Conservation (phyloP, 2,888 invertebrate species). For the Marasmarcha lunaedactyla region DNA sequence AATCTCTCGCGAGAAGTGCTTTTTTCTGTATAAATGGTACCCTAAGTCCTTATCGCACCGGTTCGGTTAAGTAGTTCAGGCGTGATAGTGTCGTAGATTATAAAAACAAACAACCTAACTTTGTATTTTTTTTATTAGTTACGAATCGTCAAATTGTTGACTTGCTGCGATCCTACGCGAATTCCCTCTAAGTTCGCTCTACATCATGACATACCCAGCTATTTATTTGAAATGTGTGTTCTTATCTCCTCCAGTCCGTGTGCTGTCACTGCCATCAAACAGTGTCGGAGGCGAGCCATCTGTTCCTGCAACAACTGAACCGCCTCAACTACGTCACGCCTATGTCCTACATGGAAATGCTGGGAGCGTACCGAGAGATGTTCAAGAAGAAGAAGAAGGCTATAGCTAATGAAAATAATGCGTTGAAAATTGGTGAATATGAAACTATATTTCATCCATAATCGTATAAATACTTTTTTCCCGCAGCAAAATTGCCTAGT, state of each 20-base stretch:
- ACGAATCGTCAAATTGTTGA: no score
- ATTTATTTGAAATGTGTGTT: no score
- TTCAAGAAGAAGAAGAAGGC: conserved; percentile 76
- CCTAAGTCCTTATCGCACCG: no score
- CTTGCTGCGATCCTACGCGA: no score
- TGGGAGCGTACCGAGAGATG: conserved; percentile 82
- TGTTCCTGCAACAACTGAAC: conserved; percentile 77
- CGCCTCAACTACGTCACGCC: conserved; percentile 91
- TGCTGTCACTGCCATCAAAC: conserved; percentile 75
- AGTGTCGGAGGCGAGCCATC: conserved; percentile 76
- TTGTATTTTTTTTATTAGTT: no score
- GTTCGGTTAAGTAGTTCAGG: no score
- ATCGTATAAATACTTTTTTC: background rate
- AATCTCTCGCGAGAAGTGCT: no score
- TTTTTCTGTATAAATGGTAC: no score
- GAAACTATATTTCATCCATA: background rate
- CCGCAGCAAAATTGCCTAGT: background rate
- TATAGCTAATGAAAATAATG: conserved; percentile 64
- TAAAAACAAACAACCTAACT: no score
- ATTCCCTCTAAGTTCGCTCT: no score
- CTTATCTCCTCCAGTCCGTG: conserved; percentile 33
- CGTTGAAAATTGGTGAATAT: conserved; percentile 69
- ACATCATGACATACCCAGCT: no score
- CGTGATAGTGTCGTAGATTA: no score
- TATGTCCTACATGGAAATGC: conserved; percentile 87